Percentiles rank a stretch among this genome's conserved stretches.
phyloP scores from a whole-genome alignment of 1,140 invertebrate genomes.

The Philaenus spumarius region DNA sequence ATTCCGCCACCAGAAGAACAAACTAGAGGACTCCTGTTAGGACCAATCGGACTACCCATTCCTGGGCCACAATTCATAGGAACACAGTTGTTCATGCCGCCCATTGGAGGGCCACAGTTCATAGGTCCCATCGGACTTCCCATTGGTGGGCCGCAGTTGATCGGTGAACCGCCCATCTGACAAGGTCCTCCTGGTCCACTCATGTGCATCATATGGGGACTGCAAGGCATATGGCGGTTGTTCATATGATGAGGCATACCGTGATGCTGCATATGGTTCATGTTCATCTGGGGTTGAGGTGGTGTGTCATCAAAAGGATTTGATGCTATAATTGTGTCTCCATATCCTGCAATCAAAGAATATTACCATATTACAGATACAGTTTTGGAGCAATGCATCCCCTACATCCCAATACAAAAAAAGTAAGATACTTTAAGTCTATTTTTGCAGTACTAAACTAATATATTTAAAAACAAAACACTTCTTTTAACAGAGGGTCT shows the following conservation, averaged over 20 bases:
- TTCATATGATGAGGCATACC: constrained; percentile 37
- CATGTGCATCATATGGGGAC: constrained; percentile 38
- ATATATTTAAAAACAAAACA: too few relatives aligned
- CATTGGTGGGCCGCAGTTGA: constrained; percentile 51
- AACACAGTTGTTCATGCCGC: constrained; percentile 54
- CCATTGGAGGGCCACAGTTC: constrained; percentile 41
- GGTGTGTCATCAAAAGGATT: constrained; percentile 95
- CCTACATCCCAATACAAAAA: too few relatives aligned
- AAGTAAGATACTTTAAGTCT: too few relatives aligned
- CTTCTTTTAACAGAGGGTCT: too few relatives aligned
- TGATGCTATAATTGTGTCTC: constrained; percentile 88
- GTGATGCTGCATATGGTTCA: constrained; percentile 27
- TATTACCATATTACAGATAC: too few relatives aligned
- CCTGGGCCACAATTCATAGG: constrained; percentile 47
- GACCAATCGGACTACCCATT: constrained; percentile 61
- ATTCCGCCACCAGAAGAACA: constrained; percentile 19
- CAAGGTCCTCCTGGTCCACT: constrained; percentile 37
- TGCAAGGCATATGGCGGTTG: constrained; percentile 56
- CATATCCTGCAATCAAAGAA: constrained; percentile 61
- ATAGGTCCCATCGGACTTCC: constrained; percentile 49
- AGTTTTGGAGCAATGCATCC: too few relatives aligned
- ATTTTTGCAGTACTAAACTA: too few relatives aligned
- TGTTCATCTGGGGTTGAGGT: constrained; percentile 37
- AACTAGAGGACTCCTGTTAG: constrained; percentile 26
- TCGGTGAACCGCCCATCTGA: constrained; percentile 47